Conservation (phyloP, 1,140 invertebrate species). For the Dendrolimus kikuchii region DNA sequence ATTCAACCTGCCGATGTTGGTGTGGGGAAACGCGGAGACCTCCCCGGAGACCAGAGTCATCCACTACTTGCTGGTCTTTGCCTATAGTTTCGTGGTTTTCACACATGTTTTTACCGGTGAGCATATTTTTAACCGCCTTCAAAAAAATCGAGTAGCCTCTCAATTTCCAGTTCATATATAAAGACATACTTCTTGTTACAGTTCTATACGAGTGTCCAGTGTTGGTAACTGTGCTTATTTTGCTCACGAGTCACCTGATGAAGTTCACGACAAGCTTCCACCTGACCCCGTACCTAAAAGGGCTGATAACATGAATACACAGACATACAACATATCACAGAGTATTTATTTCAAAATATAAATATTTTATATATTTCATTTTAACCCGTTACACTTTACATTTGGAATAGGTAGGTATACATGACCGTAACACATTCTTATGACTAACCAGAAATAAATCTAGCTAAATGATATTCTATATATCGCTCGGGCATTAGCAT, state of each 20-base stretch:
- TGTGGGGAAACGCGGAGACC: constrained; percentile 41
- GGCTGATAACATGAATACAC: constrained; percentile 20
- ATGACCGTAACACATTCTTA: too few relatives aligned
- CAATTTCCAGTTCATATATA: background rate
- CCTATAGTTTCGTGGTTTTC: constrained; percentile 36
- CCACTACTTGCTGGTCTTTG: constrained; percentile 35
- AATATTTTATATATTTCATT: constrained; percentile 7
- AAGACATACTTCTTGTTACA: constrained; percentile 25
- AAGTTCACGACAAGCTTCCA: constrained; percentile 34
- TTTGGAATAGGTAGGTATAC: too few relatives aligned
- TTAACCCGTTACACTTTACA: background rate
- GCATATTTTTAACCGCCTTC: background rate
- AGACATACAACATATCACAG: constrained; percentile 44
- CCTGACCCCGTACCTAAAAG: constrained; percentile 25
- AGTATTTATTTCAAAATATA: constrained; percentile 47
- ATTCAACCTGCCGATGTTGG: constrained; percentile 40
- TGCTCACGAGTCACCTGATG: constrained; percentile 18
- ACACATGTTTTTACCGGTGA: constrained; percentile 41
- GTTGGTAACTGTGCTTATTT: constrained; percentile 17
- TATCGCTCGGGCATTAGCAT: too few relatives aligned
- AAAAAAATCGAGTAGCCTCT: too few relatives aligned
- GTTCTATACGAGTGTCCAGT: constrained; percentile 41
- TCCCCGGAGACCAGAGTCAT: constrained; percentile 24
- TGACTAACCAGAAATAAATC: too few relatives aligned
- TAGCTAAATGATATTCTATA: too few relatives aligned